Evolutionary conservation across 1,140 invertebrate species (phyloP), one percentile per base, ranked within the genome.

Genomic region (Phenacoccus solenopsis): DNA sequence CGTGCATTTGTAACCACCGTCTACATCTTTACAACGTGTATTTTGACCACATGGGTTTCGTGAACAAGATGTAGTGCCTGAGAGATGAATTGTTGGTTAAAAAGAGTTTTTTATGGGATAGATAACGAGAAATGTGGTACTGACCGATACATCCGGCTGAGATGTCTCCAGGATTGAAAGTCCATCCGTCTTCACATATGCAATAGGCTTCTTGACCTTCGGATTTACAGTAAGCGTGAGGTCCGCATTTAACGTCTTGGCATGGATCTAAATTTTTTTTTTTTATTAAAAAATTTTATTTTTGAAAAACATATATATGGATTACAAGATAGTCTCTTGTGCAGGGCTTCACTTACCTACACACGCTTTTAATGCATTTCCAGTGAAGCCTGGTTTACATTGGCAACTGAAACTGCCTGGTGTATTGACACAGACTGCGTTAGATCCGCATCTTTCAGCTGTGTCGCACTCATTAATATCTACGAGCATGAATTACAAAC

Each of bases 381-480:
- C 91, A 16, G 87, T 86, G 76, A 83, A 93, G 4, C 91, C 91
- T 16, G 86, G 82, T 69, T 87, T 86, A 76, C 91, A 94, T 67
- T 86, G 81, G 73, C 91, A 94, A n/a, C 79, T 82, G 74, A 87
- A 90, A 72, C 86, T 86, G 68, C 93, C 93, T 7, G 86, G 84
- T 0, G 84, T 84, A 76, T 97, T 96, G 4, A 84, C 85, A 77
- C 94, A 96, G n/a, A 86, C 77, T 7, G 93, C 88, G 78, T 94
- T 92, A 71, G 81, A 79, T 16, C 91, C 92, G 79, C 94, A 96
- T 70, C 87, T 83, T 72, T 91, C 91, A 12, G 85, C 77, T 32
- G 80, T 80, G 75, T 93, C 90, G 77, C 96, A 98, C 81, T 98
- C 96, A 77, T 98, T 86, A 72, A 98, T 90, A 79, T 96, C 93